A percentile compares a stretch with the other conserved stretches of the same genome.
Conservation (phyloP, 1,140 invertebrate genomes). For the Saxidomus purpurata region DNA sequence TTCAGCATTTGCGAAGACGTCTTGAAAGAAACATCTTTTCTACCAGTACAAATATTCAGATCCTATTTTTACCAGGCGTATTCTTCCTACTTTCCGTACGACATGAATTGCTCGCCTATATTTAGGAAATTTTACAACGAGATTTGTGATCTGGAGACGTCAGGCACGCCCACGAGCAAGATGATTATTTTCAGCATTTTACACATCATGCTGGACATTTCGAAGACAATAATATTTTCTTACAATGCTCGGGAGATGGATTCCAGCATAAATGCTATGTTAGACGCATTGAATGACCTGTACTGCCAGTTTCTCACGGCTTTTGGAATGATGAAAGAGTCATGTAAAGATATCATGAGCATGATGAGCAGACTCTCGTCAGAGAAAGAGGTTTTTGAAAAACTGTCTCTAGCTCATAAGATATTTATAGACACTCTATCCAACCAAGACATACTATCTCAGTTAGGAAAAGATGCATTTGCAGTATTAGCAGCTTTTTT, state of each 20-base stretch:
- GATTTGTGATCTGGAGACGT: neutral
- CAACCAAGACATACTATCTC: neutral
- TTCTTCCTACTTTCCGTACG: neutral
- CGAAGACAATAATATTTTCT: neutral
- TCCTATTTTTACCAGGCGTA: neutral
- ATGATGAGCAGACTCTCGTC: neutral
- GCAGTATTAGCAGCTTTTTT: neutral
- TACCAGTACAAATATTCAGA: neutral
- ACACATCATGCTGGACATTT: neutral
- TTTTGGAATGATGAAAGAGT: neutral
- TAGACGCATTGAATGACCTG: neutral
- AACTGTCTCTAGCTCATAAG: neutral
- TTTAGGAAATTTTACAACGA: neutral
- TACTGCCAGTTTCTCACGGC: neutral
- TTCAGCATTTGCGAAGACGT: neutral
- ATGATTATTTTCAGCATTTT: neutral
- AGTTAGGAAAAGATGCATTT: neutral
- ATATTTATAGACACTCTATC: neutral
- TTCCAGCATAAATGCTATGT: neutral
- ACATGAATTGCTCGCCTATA: neutral
- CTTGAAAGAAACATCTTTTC: neutral
- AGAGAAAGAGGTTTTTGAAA: neutral
- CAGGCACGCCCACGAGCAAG: neutral
- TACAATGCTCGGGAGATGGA: neutral
- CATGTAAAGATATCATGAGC: neutral